Conservation (phyloP, 2,888 invertebrate species). For the Bedellia somnulentella region DNA sequence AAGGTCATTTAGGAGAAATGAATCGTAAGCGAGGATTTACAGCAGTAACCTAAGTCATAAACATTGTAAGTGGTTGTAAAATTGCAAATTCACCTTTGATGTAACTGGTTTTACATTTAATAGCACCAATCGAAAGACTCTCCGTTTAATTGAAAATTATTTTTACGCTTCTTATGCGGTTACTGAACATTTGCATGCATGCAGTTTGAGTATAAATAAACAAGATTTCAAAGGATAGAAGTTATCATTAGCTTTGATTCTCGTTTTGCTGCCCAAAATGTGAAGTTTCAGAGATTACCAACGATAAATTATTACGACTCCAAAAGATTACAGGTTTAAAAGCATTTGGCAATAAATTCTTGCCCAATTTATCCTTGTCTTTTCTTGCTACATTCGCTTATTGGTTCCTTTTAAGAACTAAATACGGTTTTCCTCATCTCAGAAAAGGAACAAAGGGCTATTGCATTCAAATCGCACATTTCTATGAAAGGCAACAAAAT, state of each 20-base stretch:
- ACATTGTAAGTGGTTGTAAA: conserved; percentile 21
- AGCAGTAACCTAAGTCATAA: conserved; percentile 26
- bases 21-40: conserved; percentile 31
- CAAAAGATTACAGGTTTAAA: conserved; percentile 36
- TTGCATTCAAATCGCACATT: conserved; percentile 42
- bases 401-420: conserved; percentile 29
- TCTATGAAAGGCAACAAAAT: no score
- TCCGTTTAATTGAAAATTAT: no score
- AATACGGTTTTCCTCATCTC: conserved; percentile 35
- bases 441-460: conserved; percentile 30
- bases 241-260: no score
- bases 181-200: no score
- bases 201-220: no score
- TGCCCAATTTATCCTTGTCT: conserved; percentile 47
- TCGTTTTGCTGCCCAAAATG: no score
- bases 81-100: conserved; percentile 10
- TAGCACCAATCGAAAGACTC: no score
- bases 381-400: conserved; percentile 31
- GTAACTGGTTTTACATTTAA: conserved; percentile 11
- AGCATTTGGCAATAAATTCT: conserved; percentile 54
- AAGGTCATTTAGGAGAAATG: no score
- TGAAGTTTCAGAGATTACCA: no score
- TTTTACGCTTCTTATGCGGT: no score
- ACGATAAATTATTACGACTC: no score
- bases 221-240: no score